phyloP scores from a whole-genome alignment of 2,113 vertebrate species.

The Propithecus coquereli region DNA sequence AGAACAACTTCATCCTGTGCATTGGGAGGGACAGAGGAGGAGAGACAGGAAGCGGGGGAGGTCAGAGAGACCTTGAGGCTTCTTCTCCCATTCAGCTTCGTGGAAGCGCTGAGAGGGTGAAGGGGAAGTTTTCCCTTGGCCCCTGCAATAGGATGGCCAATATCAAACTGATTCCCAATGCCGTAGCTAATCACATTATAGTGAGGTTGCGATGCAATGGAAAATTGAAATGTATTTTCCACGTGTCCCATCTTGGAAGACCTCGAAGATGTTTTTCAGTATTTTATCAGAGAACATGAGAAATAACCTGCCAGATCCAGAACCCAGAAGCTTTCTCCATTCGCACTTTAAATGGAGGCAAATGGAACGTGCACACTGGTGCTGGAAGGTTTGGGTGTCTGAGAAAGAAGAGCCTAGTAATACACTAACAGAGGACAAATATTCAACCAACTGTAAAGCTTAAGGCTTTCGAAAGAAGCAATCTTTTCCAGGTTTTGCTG shows the following conservation, averaged over 20 bases:
- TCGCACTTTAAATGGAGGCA: neutral
- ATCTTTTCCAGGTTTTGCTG: neutral
- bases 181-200: neutral
- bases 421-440: neutral
- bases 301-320: neutral
- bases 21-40: neutral
- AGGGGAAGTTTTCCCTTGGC: neutral
- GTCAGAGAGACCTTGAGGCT: neutral
- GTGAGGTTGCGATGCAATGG: neutral
- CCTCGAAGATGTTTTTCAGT: neutral
- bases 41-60: neutral
- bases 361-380: neutral
- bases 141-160: neutral
- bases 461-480: neutral
- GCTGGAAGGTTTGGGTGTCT: neutral
- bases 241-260: neutral
- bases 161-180: neutral
- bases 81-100: neutral
- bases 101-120: neutral
- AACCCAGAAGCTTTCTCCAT: constrained; percentile 4
- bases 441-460: neutral
- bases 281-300: constrained; percentile 33
- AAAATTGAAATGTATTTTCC: constrained; percentile 10
- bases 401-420: neutral
- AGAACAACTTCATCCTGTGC: neutral